A percentile compares a stretch with the other conserved stretches of the same genome.
These are phyloP conservation scores for Campylomormyrus tamandua DNA, from an alignment of 2,113 vertebrate genomes.

Conservation along the genomic window DNA sequence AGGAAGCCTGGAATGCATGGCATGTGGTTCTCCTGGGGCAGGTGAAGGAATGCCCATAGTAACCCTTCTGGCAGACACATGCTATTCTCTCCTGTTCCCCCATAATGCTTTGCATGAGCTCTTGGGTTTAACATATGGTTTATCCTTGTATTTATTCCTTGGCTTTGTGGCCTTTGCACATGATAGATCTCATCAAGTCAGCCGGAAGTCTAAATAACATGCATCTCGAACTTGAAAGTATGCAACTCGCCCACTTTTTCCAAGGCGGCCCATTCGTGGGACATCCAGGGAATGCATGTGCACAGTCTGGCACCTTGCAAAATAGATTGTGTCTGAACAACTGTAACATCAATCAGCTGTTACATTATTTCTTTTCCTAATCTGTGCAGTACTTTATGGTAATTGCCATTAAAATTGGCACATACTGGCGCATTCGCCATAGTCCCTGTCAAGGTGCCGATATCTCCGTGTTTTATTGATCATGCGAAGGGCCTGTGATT, in stretches of 20 bases:
- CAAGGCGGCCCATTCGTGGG: not conserved
- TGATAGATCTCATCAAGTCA: not conserved
- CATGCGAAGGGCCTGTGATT: not conserved
- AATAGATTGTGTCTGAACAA: not conserved
- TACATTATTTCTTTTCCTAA: not conserved
- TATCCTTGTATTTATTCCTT: not conserved
- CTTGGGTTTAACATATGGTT: not conserved
- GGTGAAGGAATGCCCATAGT: not conserved
- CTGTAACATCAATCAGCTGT: not conserved
- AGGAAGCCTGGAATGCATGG: not conserved
- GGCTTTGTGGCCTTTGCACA: not conserved
- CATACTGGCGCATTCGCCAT: not conserved
- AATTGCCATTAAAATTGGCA: slow-evolving; percentile 10
- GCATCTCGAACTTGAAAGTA: not conserved
- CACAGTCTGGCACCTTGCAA: not conserved
- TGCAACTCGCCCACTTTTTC: not conserved
- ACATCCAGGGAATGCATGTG: not conserved
- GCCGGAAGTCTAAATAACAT: not conserved
- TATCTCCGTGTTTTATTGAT: slow-evolving; percentile 9
- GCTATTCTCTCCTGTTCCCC: not conserved
- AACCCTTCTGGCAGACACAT: not conserved
- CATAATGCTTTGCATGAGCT: not conserved
- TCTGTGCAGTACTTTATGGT: not conserved
- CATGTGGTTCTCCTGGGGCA: slow-evolving; percentile 1
- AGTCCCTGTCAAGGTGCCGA: not conserved